Percentiles rank a stretch among this genome's conserved stretches.
phyloP scores from a whole-genome alignment of 2,113 vertebrate genomes.

The Haplochromis burtoni region DNA sequence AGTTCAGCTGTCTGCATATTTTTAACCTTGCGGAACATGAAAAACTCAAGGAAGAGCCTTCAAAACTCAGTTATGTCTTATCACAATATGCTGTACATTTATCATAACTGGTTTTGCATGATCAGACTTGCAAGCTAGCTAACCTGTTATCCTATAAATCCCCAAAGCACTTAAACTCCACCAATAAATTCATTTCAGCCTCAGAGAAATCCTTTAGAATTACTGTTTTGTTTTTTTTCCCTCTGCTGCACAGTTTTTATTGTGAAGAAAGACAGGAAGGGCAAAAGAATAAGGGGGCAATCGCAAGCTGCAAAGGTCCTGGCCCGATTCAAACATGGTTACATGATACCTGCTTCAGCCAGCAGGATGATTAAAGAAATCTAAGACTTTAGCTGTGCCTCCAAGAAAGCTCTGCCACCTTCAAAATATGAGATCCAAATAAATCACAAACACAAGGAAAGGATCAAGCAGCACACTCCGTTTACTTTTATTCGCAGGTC shows the following conservation, averaged over 20 bases:
- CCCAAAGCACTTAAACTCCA: background rate
- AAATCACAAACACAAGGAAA: background rate
- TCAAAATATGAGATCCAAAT: background rate
- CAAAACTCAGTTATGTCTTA: background rate
- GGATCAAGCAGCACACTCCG: background rate
- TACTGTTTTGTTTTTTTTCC: background rate
- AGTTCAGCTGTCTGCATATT: background rate
- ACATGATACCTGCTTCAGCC: background rate
- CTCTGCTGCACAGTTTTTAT: background rate
- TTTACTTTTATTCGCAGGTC: constrained; percentile 14
- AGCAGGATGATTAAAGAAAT: background rate
- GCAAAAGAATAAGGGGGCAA: background rate
- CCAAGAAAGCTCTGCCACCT: background rate
- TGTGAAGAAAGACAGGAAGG: constrained; percentile 13
- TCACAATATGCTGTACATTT: background rate
- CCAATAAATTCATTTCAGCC: background rate
- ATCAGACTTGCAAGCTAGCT: background rate
- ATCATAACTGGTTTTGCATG: background rate
- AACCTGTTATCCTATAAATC: background rate
- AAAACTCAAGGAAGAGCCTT: background rate
- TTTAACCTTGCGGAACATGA: background rate
- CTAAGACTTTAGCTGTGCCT: background rate
- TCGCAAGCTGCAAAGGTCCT: constrained; percentile 2
- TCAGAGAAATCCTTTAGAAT: background rate
- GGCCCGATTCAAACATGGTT: background rate